Evolutionary conservation across 2,797 vertebrate genomes (phyloP), one percentile per base, ranked within the genome.

Genomic region (Eulemur mongoz): DNA sequence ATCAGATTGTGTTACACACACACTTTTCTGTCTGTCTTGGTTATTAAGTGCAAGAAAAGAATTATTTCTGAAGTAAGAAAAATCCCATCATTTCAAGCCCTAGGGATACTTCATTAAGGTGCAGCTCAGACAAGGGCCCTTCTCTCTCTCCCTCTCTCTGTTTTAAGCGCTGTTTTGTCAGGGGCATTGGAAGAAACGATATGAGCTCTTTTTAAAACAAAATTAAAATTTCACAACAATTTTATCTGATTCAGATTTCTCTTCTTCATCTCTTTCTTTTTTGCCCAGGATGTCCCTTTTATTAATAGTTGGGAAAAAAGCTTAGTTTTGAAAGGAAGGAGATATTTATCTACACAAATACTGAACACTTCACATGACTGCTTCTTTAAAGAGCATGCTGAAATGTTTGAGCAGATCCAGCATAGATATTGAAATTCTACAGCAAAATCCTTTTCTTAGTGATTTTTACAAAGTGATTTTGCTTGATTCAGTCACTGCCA

Each of bases 1-100:
- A 97, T 89, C 94, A 93, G 92, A 94, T 91, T 97, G 43, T 82
- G 72, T 97, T 97, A 82, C 80, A 97, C 45, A 86, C 32, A 78
- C 52, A 50, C 35, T 57, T 35, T 35, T 52, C 40, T n/a, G 65
- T 92, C 18, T 80, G 48, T 92, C 22, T 76, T 92, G 93, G 89
- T 96, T 97, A 92, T 86, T 95, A 96, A 97, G 65, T 81, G 67
- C 89, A 96, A 97, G 95, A 96, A 85, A 97, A 69, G 50, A 96
- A 94, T 72, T 81, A 92, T 97, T 97, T 97, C 67, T 94, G 67
- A 95, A 95, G 81, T 73, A 93, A 98, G 79, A 80, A 97, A 97
- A 98, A 96, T 95, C 40, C 84, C 63, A 97, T 97, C 95, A 97
- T 96, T 94, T 96, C 82, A 89, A 50, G 75, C 73, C 92, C 95